phyloP scores from a whole-genome alignment of 2,888 invertebrate genomes.

The Himalopsyche kuldschensis region DNA sequence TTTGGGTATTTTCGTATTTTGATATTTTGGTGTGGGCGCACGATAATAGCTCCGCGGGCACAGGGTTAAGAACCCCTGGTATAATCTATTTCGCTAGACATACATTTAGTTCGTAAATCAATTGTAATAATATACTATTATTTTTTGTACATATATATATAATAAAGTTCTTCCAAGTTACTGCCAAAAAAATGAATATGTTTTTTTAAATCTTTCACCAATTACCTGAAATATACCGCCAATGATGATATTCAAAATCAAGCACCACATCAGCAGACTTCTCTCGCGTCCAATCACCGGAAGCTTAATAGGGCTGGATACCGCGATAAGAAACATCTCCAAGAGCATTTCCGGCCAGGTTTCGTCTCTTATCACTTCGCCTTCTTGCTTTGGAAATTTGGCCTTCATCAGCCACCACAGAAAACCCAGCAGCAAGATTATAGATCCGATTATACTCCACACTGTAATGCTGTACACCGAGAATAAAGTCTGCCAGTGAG shows the following conservation, averaged over 20 bases:
- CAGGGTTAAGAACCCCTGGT: too few species aligned
- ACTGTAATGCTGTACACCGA: conserved; percentile 41
- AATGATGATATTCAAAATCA: conserved; percentile 49
- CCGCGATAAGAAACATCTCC: conserved; percentile 25
- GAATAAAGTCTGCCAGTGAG: conserved; percentile 50
- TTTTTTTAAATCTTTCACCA: background rate
- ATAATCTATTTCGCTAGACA: too few species aligned
- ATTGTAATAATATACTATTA: too few species aligned
- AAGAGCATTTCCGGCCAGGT: conserved; percentile 3
- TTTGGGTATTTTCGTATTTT: too few species aligned
- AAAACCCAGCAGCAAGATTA: conserved; percentile 2
- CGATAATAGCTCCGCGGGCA: too few species aligned
- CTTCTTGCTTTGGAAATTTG: background rate
- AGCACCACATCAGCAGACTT: conserved; percentile 43
- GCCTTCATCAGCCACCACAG: conserved; percentile 35
- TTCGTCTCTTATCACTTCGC: background rate
- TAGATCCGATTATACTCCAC: conserved; percentile 21
- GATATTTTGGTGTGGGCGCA: too few species aligned
- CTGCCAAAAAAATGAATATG: too few species aligned
- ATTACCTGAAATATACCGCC: conserved; percentile 42
- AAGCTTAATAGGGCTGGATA: conserved; percentile 27
- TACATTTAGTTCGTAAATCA: too few species aligned
- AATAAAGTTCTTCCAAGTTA: too few species aligned
- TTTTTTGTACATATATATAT: too few species aligned
- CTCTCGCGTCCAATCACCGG: conserved; percentile 40